These are phyloP conservation scores for Bombus superbus DNA, from an alignment of 1,140 invertebrate species.

Conservation along the genomic window DNA sequence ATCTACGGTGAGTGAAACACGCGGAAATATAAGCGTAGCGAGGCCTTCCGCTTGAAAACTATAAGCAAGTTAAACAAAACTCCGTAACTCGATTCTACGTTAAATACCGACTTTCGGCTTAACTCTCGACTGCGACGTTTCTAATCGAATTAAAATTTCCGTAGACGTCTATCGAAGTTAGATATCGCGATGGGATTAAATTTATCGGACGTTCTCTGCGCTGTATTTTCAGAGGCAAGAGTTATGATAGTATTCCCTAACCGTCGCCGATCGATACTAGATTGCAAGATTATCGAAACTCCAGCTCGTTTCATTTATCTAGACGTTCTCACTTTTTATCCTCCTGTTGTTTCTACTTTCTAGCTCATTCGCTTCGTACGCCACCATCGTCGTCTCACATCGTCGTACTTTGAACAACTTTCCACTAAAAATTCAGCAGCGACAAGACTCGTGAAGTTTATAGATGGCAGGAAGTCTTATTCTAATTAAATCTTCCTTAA, in stretches of 20 bases:
- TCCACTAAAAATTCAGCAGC: no score
- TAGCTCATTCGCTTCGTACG: no score
- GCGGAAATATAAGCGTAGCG: background rate
- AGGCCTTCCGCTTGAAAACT: constrained; percentile 64
- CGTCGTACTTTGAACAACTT: no score
- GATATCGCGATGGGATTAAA: constrained; percentile 60
- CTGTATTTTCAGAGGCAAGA: background rate
- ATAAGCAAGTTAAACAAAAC: constrained; percentile 62
- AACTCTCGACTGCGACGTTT: constrained; percentile 1
- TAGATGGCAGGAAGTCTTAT: no score
- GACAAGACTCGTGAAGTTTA: no score
- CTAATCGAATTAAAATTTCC: constrained; percentile 29
- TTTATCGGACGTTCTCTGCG: background rate
- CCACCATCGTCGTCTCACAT: no score
- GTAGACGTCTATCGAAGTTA: constrained; percentile 67
- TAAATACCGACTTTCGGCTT: constrained; percentile 18
- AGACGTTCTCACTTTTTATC: no score
- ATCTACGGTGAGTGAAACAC: background rate
- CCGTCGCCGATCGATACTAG: no score
- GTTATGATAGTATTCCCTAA: background rate
- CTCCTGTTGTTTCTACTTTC: no score
- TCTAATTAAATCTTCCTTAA: no score
- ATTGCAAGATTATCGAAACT: no score
- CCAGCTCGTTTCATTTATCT: no score
- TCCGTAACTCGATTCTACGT: constrained; percentile 31